phyloP scores from a whole-genome alignment of 2,888 invertebrate genomes.

The Sabellastarte sp. region DNA sequence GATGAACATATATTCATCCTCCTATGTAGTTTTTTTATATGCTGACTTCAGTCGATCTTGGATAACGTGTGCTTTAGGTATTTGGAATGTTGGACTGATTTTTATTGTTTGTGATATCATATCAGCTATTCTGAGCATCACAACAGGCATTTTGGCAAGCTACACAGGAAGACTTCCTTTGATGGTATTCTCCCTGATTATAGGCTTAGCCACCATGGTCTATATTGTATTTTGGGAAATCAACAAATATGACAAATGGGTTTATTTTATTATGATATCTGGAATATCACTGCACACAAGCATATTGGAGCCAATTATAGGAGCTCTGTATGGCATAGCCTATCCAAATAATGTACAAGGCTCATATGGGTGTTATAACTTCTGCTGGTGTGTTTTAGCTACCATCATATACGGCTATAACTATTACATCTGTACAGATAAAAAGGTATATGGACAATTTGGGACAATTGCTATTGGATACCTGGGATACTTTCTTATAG shows the following conservation, averaged over 20 bases:
- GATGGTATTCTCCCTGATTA: not conserved
- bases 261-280: not conserved
- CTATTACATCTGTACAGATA: not conserved
- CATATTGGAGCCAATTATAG: not conserved
- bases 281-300: not conserved
- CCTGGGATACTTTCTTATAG: no score
- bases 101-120: not conserved
- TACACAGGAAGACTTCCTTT: not conserved
- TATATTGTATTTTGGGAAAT: not conserved
- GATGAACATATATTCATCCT: not conserved
- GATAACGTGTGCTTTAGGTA: not conserved
- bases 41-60: not conserved
- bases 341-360: not conserved
- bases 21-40: not conserved
- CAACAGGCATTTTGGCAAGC: not conserved
- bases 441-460: no score
- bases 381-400: not conserved
- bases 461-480: no score
- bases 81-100: not conserved
- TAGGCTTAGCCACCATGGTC: not conserved
- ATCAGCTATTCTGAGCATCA: not conserved
- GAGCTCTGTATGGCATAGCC: not conserved
- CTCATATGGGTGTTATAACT: not conserved
- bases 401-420: not conserved
- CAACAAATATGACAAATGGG: not conserved